Evolutionary conservation across 2,888 invertebrate species (phyloP).

Genomic region (Sturmia bella): DNA sequence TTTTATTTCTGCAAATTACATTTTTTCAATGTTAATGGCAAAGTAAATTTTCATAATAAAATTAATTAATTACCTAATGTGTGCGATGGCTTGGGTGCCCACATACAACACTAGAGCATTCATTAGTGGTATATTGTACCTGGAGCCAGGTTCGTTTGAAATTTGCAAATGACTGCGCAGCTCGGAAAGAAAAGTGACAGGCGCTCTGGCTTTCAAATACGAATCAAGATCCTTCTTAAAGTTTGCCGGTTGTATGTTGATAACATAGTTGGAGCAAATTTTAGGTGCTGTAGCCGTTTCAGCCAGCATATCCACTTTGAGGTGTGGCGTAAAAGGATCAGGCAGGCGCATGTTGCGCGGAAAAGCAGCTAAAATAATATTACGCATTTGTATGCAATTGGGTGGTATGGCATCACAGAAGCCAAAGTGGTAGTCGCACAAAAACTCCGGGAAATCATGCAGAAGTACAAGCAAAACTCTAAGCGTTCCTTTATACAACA

Average conservation of each 20-base stretch:
- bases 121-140: conserved; percentile 97
- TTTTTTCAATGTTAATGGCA: neutral
- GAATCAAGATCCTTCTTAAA: conserved; percentile 98
- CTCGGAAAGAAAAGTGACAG: conserved; percentile 97
- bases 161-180: conserved; percentile 94
- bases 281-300: conserved; percentile 95
- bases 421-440: conserved; percentile 99
- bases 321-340: conserved; percentile 98
- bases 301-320: conserved; percentile 94
- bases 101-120: conserved; percentile 99
- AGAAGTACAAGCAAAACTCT: conserved; percentile 96
- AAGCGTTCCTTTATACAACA: conserved; percentile 97
- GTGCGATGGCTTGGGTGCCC: conserved; percentile 96
- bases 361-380: conserved; percentile 98
- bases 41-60: neutral
- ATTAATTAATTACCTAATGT: conserved; percentile 86
- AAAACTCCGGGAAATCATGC: conserved; percentile 99
- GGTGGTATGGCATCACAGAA: conserved; percentile 99
- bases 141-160: conserved; percentile 92
- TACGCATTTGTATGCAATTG: conserved; percentile 99
- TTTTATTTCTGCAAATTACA: conserved; percentile 86
- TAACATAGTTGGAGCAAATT: conserved; percentile 93
- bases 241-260: conserved; percentile 91
- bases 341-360: conserved; percentile 99
- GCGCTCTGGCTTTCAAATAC: conserved; percentile 95